Evolutionary conservation across 2,888 invertebrate genomes (phyloP), one percentile per base, ranked within the genome.

Genomic region (Baronia brevicornis): DNA sequence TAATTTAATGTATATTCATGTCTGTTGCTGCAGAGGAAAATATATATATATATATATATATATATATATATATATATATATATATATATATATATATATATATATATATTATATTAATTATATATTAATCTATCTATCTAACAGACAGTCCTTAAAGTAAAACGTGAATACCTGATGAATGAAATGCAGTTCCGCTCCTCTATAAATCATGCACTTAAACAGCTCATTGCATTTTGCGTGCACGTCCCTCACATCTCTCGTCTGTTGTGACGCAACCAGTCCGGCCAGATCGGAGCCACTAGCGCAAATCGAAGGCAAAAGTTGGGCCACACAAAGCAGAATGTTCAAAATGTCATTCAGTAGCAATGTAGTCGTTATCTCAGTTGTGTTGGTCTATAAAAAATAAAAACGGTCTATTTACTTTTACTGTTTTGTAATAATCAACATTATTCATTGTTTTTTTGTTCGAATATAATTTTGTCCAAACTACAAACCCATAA

Each of bases 141-240:
- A 43, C 39, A n/a, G n/a, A n/a, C n/a, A n/a, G n/a, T n/a, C n/a
- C n/a, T n/a, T n/a, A n/a, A n/a, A n/a, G n/a, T n/a, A n/a, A n/a
- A n/a, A n/a, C n/a, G n/a, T n/a, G n/a, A n/a, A 33, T 52, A 92
- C 94, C 87, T 94, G 94, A 60, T 91, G 89, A 18, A 94, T 78
- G 41, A 88, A 87, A 52, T 92, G 91, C 21, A 94, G 68, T 0
- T 93, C 90, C 5, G 91, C 89, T 0, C 93, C 94, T 38, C 94
- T 86, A 25, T 92, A 80, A 5, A 94, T 70, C 6, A 94, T 78
- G 39, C 92, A 93, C 41, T 89, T 87, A 48, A 93, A 89, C 25
- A 95, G 73, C 52, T 94, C 91, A 46, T 91, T 89, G 62, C 94
- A 94, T 60, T 95, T 95, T 0, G 92, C 88, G 56, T 95, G 94